These are phyloP conservation scores for Pseudococcus viburni DNA, from an alignment of 2,888 invertebrate genomes.

Conservation along the genomic window DNA sequence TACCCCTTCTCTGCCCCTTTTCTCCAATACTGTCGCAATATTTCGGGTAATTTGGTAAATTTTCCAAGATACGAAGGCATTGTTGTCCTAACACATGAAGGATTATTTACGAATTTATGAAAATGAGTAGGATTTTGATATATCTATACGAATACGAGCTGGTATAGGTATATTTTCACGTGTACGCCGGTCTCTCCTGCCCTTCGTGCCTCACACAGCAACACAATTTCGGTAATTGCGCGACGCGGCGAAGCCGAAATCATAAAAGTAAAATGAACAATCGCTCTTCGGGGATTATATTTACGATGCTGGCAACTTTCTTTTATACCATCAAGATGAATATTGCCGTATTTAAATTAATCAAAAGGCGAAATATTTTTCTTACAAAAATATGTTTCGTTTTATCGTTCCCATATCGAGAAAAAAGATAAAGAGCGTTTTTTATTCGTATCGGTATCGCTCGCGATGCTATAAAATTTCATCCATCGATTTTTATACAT, in stretches of 20 bases:
- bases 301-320: conserved; percentile 36
- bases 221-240: conserved; percentile 47
- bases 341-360: conserved; percentile 21
- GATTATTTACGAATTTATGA: conserved; percentile 47
- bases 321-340: conserved; percentile 21
- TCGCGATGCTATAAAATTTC: background rate
- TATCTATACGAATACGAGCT: background rate
- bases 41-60: conserved; percentile 38
- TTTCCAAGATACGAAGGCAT: conserved; percentile 33
- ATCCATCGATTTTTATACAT: background rate
- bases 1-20: background rate
- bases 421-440: background rate
- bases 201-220: background rate
- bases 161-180: background rate
- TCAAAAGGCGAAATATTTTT: conserved; percentile 40
- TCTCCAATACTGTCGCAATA: background rate
- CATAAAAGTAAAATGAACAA: conserved; percentile 47
- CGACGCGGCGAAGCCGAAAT: conserved; percentile 13
- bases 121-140: conserved; percentile 47
- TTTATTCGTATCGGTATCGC: background rate
- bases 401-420: background rate
- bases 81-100: conserved; percentile 41
- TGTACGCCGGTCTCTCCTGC: background rate
- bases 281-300: conserved; percentile 37
- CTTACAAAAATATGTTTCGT: background rate